A percentile compares a stretch with the other conserved stretches of the same genome.
Conservation (phyloP, 2,797 vertebrate species). For the Falco columbarius region DNA sequence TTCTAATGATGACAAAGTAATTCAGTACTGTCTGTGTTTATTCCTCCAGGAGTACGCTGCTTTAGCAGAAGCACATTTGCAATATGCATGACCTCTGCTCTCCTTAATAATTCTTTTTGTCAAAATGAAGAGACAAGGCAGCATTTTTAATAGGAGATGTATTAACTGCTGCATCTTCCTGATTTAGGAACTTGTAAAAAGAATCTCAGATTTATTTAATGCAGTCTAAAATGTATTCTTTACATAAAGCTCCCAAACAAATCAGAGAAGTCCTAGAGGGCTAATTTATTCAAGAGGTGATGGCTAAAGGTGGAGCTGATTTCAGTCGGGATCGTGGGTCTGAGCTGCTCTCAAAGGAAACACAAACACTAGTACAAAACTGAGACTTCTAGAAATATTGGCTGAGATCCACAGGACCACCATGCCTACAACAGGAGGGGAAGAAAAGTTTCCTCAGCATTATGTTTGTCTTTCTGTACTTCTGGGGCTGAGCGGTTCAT, state of each 20-base stretch:
- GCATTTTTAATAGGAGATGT: background rate
- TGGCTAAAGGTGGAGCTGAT: background rate
- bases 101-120: constrained; percentile 17
- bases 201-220: background rate
- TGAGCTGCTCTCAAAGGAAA: background rate
- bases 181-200: background rate
- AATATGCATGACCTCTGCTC: background rate
- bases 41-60: constrained; percentile 5
- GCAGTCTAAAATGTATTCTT: background rate
- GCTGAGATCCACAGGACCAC: background rate
- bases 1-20: constrained; percentile 64
- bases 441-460: background rate
- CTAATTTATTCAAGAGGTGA: background rate
- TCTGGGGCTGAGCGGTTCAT: background rate
- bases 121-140: background rate
- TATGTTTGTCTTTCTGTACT: background rate
- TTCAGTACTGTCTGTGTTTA: constrained; percentile 59
- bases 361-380: background rate
- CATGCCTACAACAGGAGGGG: background rate
- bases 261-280: background rate
- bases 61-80: constrained; percentile 14
- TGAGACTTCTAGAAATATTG: background rate
- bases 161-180: background rate
- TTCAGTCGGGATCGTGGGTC: background rate
- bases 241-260: background rate